These are phyloP conservation scores for Morus bassanus DNA, from an alignment of 2,797 vertebrate genomes.

Conservation along the genomic window DNA sequence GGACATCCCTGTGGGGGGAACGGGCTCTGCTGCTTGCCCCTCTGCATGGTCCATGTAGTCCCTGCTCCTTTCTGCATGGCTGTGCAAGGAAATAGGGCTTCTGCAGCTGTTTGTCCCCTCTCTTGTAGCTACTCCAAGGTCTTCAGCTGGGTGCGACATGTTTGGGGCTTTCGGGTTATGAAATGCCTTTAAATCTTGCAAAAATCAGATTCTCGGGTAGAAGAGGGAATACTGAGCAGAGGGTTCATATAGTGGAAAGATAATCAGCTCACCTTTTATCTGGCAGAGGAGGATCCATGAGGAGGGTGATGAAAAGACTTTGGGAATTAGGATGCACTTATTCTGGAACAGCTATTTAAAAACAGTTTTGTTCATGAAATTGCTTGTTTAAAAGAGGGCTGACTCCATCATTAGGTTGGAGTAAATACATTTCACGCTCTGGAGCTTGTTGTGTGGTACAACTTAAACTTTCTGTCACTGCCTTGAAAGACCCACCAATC, in stretches of 20 bases:
- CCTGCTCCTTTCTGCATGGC: neutral
- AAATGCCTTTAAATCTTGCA: neutral
- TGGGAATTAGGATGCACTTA: neutral
- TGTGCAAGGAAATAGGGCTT: neutral
- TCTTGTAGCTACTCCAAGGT: neutral
- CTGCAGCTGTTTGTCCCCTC: neutral
- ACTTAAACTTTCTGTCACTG: neutral
- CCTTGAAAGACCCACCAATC: neutral
- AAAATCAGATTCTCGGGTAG: neutral
- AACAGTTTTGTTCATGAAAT: neutral
- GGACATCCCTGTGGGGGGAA: accelerated
- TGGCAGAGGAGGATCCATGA: neutral
- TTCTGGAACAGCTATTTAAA: neutral
- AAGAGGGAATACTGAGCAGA: accelerated
- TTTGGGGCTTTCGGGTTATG: neutral
- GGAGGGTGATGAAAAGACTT: accelerated
- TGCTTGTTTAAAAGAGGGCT: neutral
- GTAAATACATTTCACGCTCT: neutral
- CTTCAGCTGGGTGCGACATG: neutral
- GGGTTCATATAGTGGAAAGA: accelerated
- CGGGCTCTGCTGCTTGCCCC: neutral
- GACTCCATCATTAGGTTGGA: neutral
- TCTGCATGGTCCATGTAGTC: accelerated
- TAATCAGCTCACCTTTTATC: accelerated
- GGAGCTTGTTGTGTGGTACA: neutral